Evolutionary conservation across 2,797 vertebrate species (phyloP).

Genomic region (Cryptoblepharus egeriae): DNA sequence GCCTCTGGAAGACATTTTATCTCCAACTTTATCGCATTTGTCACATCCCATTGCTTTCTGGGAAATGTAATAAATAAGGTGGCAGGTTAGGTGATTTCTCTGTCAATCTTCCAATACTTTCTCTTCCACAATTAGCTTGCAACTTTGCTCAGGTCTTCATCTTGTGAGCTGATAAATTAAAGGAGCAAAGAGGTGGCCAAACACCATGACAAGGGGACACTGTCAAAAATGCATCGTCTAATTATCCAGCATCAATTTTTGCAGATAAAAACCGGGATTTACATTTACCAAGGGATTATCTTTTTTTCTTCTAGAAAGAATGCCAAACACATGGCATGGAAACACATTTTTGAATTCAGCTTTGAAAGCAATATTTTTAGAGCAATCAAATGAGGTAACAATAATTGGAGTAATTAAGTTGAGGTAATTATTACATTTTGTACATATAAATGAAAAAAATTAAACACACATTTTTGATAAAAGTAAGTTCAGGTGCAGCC

Average conservation of each 20-base stretch:
- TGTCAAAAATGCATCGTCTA: slow-evolving; percentile 2
- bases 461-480: neutral
- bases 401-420: too few species aligned
- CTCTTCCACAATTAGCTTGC: slow-evolving; percentile 18
- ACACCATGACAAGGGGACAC: slow-evolving; percentile 14
- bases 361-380: neutral
- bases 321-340: neutral
- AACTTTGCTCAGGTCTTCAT: slow-evolving; percentile 1
- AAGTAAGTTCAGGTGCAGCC: too few species aligned
- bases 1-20: slow-evolving; percentile 6
- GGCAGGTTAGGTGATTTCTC: slow-evolving; percentile 5
- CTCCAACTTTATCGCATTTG: slow-evolving; percentile 24
- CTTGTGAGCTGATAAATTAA: slow-evolving; percentile 22
- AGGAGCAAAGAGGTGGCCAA: slow-evolving; percentile 6
- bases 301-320: neutral
- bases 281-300: neutral
- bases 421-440: neutral
- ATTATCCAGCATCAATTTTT: neutral
- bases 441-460: neutral
- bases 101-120: slow-evolving; percentile 14
- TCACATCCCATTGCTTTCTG: slow-evolving; percentile 31
- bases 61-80: slow-evolving; percentile 15
- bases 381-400: neutral
- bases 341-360: neutral
- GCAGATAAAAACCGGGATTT: neutral